Evolutionary conservation across 2,797 vertebrate genomes (phyloP).

Genomic region (Synanceia verrucosa): DNA sequence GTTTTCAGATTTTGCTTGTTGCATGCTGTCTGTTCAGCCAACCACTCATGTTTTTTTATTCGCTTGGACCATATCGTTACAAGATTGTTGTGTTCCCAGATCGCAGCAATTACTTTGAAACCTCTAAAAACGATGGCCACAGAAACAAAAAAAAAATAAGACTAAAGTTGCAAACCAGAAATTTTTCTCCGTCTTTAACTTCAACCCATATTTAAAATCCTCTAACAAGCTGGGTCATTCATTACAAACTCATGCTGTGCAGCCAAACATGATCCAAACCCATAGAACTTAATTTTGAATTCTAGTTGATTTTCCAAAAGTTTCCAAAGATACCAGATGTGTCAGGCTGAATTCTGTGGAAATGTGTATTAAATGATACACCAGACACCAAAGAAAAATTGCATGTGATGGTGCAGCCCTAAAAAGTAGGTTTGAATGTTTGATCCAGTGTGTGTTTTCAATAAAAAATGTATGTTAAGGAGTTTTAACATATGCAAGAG

Average conservation of each 20-base stretch:
- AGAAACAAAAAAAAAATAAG: not conserved
- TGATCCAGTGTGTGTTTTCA: not conserved
- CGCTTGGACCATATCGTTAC: not conserved
- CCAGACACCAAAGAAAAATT: not conserved
- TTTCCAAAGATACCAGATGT: slow-evolving; percentile 1
- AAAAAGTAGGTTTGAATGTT: not conserved
- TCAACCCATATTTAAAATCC: not conserved
- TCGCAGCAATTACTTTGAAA: not conserved
- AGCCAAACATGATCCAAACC: not conserved
- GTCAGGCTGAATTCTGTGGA: not conserved
- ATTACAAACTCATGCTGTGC: slow-evolving; percentile 23
- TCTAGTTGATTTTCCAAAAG: not conserved
- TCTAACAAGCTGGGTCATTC: slow-evolving; percentile 26
- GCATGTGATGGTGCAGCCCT: not conserved
- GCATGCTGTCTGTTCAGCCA: not conserved
- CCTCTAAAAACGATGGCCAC: not conserved
- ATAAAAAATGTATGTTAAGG: not conserved
- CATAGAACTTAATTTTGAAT: not conserved
- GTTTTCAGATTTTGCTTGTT: not conserved
- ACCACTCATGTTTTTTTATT: not conserved
- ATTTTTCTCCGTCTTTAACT: not conserved
- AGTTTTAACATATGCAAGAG: not conserved
- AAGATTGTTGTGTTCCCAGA: not conserved
- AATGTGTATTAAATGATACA: slow-evolving; percentile 14
- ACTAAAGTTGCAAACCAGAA: not conserved